A percentile compares a stretch with the other conserved stretches of the same genome.
Evolutionary conservation across 2,113 vertebrate genomes (phyloP).

Genomic region (Hydrolagus affinis): DNA sequence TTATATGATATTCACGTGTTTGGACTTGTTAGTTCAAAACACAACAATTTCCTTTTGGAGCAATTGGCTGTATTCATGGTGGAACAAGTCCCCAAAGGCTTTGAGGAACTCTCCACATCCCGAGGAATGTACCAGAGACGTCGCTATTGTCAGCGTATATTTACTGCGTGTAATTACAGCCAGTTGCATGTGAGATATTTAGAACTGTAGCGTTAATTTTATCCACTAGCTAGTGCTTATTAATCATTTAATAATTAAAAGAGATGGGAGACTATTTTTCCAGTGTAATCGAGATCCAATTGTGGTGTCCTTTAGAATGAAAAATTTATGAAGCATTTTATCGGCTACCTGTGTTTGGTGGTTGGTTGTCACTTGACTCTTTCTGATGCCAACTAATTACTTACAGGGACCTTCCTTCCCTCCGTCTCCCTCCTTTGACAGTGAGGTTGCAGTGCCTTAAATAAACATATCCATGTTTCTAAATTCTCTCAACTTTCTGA

Average conservation of each 20-base stretch:
- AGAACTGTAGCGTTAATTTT: background rate
- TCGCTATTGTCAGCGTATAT: background rate
- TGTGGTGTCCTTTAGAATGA: background rate
- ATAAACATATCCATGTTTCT: background rate
- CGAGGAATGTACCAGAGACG: background rate
- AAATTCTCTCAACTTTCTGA: background rate
- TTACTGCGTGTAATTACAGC: background rate
- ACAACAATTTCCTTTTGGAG: background rate
- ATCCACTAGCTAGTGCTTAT: background rate
- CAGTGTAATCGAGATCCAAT: background rate
- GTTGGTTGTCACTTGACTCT: background rate
- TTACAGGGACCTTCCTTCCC: background rate
- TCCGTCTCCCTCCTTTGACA: background rate
- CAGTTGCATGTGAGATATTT: background rate
- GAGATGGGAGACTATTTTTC: background rate
- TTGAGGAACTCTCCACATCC: background rate
- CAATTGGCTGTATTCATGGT: background rate
- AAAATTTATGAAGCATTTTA: conserved; percentile 4
- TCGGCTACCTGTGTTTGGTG: background rate
- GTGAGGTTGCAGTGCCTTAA: background rate
- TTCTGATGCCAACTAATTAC: background rate
- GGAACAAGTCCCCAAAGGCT: background rate
- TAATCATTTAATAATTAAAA: conserved; percentile 13
- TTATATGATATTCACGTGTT: background rate
- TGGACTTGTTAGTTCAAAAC: background rate